Evolutionary conservation across 2,888 invertebrate species (phyloP).

Genomic region (Polydesmus complanatus): DNA sequence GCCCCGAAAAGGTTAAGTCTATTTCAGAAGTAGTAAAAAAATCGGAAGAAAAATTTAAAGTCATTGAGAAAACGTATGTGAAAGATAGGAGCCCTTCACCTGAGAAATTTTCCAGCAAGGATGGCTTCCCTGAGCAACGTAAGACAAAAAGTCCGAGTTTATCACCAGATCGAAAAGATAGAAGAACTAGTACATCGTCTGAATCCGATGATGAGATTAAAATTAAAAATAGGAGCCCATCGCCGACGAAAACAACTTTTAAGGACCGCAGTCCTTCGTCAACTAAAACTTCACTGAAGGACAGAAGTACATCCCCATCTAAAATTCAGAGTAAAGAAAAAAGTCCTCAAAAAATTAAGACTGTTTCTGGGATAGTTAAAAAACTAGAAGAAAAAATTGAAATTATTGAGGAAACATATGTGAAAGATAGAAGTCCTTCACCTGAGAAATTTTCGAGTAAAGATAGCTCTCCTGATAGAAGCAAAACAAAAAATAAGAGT

Average conservation of each 20-base stretch:
- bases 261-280: background rate
- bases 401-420: background rate
- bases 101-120: background rate
- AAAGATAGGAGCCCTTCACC: background rate
- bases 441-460: background rate
- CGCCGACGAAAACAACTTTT: background rate
- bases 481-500: background rate
- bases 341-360: no score
- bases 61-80: background rate
- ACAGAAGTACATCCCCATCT: background rate
- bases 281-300: background rate
- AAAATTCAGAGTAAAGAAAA: no score
- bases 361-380: no score
- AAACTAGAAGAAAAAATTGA: no score
- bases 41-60: background rate
- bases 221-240: no score
- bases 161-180: background rate
- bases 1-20: no score
- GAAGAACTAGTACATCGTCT: no score
- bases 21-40: background rate
- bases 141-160: background rate
- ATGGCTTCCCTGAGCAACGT: background rate
- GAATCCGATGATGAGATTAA: background rate
- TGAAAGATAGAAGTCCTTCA: background rate
- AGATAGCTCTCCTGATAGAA: background rate